These are phyloP conservation scores for Simalia tracyae DNA, from an alignment of 2,797 vertebrate genomes.

Conservation along the genomic window DNA sequence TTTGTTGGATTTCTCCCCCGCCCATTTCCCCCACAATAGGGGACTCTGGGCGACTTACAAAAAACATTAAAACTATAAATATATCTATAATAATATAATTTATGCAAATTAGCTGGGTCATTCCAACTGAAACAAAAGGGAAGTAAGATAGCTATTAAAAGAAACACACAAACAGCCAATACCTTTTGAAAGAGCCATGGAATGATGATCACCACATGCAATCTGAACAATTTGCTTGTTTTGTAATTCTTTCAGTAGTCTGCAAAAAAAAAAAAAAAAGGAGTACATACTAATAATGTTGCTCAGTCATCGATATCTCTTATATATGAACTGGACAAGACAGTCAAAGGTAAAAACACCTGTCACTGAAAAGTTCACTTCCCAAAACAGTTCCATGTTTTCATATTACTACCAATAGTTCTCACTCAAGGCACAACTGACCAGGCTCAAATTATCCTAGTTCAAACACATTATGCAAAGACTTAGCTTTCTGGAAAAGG, in stretches of 20 bases:
- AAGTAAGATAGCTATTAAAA: not conserved
- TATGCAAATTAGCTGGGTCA: not conserved
- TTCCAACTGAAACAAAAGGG: not conserved
- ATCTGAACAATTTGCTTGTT: slow-evolving; percentile 64
- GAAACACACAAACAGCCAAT: not conserved
- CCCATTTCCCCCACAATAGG: no score
- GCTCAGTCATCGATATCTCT: not conserved
- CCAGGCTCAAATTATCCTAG: not conserved
- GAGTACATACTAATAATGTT: not conserved
- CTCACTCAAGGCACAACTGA: not conserved
- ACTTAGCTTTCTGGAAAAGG: not conserved
- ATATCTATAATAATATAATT: not conserved
- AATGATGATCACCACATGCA: slow-evolving; percentile 71
- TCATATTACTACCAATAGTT: not conserved
- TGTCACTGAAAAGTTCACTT: not conserved
- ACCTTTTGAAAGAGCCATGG: slow-evolving; percentile 72
- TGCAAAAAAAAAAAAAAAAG: slow-evolving; percentile 37
- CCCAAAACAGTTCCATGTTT: not conserved
- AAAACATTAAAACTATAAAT: no score
- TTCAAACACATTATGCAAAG: not conserved
- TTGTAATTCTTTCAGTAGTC: slow-evolving; percentile 64
- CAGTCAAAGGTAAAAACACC: not conserved
- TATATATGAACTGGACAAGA: not conserved
- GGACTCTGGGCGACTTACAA: no score
- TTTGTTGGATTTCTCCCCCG: no score